phyloP scores from a whole-genome alignment of 2,888 invertebrate species.

The Caenorhabditis doughertyi region DNA sequence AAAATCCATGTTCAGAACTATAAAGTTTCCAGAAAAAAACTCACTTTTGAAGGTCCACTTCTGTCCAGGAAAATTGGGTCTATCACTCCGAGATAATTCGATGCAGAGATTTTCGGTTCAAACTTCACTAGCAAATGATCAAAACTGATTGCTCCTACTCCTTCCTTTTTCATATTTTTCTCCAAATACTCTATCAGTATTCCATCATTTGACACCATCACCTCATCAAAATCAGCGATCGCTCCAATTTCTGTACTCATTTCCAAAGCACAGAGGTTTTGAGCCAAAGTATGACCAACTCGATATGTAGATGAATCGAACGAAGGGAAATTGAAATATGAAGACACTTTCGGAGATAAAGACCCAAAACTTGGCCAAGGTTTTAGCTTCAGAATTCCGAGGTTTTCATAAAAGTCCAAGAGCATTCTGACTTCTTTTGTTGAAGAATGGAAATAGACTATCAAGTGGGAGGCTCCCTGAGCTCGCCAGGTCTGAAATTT shows the following conservation, averaged over 20 bases:
- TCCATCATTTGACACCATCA: slow-evolving; percentile 37
- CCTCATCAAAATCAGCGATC: slow-evolving; percentile 72
- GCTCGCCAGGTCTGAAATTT: slow-evolving; percentile 66
- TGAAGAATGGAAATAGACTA: slow-evolving; percentile 71
- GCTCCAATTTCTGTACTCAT: slow-evolving; percentile 61
- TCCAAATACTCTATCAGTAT: slow-evolving; percentile 11
- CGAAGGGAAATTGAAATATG: slow-evolving; percentile 20
- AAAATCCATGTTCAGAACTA: not conserved
- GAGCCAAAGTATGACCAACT: slow-evolving; percentile 71
- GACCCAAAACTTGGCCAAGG: slow-evolving; percentile 54
- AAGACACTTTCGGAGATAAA: slow-evolving; percentile 7
- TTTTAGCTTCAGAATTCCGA: slow-evolving; percentile 34
- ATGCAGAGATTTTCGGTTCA: slow-evolving; percentile 24
- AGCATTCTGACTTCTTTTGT: slow-evolving; percentile 55
- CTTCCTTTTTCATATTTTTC: not conserved
- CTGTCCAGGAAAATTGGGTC: slow-evolving; percentile 38
- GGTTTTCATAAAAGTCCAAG: slow-evolving; percentile 62
- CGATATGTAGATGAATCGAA: slow-evolving; percentile 68
- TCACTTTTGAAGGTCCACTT: slow-evolving; percentile 53
- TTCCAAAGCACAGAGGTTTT: slow-evolving; percentile 71
- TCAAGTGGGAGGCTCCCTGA: slow-evolving; percentile 68
- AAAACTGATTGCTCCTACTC: slow-evolving; percentile 46
- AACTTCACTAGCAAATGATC: slow-evolving; percentile 51
- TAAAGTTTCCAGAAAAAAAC: not conserved
- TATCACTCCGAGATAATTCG: slow-evolving; percentile 35